Evolutionary conservation across 2,113 vertebrate genomes (phyloP), one percentile per base, ranked within the genome.

Genomic region (Chiloscyllium plagiosum): DNA sequence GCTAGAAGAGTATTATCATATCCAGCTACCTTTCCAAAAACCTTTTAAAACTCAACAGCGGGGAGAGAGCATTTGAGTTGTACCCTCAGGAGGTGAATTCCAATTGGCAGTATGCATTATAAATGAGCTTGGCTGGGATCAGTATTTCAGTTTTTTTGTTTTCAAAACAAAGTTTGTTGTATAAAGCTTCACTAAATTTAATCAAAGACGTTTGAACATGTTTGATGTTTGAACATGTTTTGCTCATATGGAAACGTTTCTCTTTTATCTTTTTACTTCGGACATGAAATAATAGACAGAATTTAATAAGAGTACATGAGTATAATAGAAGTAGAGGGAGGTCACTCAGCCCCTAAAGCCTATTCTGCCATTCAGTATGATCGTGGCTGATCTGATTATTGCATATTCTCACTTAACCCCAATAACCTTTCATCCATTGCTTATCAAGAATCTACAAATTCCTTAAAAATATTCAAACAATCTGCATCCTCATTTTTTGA

Each of bases 161-260:
- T 92, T 92, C 56, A 61, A 66, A 92, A 37, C 56, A 66, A 89
- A 92, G 89, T 92, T 65, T 92, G 89, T 10, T n/a, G 29, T n/a
- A 92, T 33, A 92, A 92, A 92, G 65, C 29, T 92, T 19, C 56
- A 61, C 7, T 70, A 70, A 72, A 50, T 72, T 70, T 69, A 42
- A 95, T 17, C 20, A 24, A 47, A 50, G 70, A 37, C 24, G 8
- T 69, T 47, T 3, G 66, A 66, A n/a, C 66, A 72, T 61, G 56
- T 61, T 61, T 61, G 56, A 61, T 61, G 56, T 61, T 61, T 61
- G 4, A 72, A 50, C 37, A 72, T 50, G 10, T n/a, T 50, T 69
- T 95, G 20, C 37, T 50, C 24, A 50, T 42, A 29, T 95, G 6
- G n/a, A 93, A 94, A 68, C 69, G 42, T 22, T 20, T 17, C 42